Conservation (phyloP, 2,113 vertebrate species). For the Rhinolophus ferrumequinum region DNA sequence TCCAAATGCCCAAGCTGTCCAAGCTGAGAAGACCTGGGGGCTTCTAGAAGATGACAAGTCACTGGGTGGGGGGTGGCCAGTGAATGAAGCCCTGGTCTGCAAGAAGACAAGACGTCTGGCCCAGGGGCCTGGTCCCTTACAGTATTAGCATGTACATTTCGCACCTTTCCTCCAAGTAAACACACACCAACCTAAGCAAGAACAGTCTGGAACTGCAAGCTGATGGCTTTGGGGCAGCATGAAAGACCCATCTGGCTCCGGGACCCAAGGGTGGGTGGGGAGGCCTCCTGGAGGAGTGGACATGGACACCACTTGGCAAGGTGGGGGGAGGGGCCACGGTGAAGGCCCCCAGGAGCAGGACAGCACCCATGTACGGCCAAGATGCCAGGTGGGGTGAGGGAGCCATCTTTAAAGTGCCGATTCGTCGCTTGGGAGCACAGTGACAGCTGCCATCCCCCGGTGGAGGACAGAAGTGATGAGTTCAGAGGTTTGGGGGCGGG, state of each 20-base stretch:
- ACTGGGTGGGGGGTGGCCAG: neutral
- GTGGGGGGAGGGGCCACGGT: rapidly evolving
- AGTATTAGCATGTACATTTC: rapidly evolving
- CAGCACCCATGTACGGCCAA: rapidly evolving
- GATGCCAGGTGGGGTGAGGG: too few relatives aligned
- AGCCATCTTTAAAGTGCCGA: rapidly evolving
- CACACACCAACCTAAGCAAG: neutral
- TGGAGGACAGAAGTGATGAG: rapidly evolving
- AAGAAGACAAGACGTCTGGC: neutral
- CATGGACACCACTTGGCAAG: neutral
- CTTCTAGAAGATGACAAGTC: neutral
- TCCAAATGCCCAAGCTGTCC: neutral
- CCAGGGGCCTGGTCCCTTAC: neutral
- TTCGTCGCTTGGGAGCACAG: neutral
- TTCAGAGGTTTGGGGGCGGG: too few relatives aligned
- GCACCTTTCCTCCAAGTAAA: neutral
- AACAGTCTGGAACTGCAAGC: neutral
- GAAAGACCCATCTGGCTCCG: neutral
- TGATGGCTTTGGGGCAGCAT: neutral
- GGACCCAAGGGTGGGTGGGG: too few relatives aligned
- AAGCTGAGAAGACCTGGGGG: neutral
- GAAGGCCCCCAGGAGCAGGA: neutral
- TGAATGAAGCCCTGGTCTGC: rapidly evolving
- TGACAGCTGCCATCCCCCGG: too few relatives aligned
- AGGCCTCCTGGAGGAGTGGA: neutral